phyloP scores from a whole-genome alignment of 2,797 vertebrate genomes.

The Chaenodraco wilsoni region DNA sequence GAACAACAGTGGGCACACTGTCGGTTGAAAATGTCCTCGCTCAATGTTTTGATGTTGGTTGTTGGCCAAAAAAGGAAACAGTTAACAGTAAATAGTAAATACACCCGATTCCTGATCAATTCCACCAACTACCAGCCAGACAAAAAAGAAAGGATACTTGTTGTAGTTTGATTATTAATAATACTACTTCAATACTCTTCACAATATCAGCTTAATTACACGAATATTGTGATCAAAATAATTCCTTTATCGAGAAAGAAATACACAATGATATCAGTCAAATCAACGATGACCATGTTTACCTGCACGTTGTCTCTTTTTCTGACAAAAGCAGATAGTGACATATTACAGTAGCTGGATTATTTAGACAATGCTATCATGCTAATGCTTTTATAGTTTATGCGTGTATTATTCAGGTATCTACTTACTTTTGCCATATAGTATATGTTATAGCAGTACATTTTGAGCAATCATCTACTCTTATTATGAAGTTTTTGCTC shows the following conservation, averaged over 20 bases:
- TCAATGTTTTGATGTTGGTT: background rate
- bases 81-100: background rate
- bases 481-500: background rate
- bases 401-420: background rate
- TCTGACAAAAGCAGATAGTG: too few species aligned
- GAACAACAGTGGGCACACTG: background rate
- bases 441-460: background rate
- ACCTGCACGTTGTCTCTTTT: too few species aligned
- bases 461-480: background rate
- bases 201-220: too few species aligned
- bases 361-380: background rate
- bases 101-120: constrained; percentile 7
- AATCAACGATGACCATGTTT: too few species aligned
- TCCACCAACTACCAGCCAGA: constrained; percentile 17
- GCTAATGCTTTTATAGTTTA: background rate
- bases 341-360: too few species aligned
- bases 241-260: too few species aligned
- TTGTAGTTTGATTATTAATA: too few species aligned
- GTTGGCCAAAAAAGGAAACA: background rate
- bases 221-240: too few species aligned
- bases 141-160: constrained; percentile 5
- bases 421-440: background rate
- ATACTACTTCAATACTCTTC: too few species aligned
- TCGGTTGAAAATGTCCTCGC: background rate
- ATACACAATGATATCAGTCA: too few species aligned